Conservation (phyloP, 1,140 invertebrate species). For the Aricia agestis region DNA sequence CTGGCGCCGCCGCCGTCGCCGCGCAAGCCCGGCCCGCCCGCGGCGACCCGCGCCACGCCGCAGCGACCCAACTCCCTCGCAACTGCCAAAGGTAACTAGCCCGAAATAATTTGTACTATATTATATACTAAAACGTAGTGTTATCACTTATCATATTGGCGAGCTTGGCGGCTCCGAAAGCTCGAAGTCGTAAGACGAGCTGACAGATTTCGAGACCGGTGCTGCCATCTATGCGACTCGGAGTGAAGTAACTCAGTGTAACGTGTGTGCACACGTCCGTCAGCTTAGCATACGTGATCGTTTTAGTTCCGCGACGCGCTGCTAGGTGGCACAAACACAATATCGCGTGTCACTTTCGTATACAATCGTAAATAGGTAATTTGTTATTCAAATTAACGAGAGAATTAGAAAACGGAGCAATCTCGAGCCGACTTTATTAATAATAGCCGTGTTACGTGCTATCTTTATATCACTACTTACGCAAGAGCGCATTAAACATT, state of each 20-base stretch:
- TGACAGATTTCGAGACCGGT: background rate
- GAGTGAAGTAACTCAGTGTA: background rate
- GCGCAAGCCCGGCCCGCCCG: conserved; percentile 49
- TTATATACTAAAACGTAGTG: too few relatives aligned
- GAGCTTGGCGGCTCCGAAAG: background rate
- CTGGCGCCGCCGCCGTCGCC: conserved; percentile 58
- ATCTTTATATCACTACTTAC: background rate
- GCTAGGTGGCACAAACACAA: background rate
- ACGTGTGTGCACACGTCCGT: background rate
- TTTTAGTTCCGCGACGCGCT: background rate
- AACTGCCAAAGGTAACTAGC: conserved; percentile 64
- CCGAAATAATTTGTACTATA: background rate
- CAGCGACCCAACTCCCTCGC: conserved; percentile 61
- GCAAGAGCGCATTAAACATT: too few relatives aligned
- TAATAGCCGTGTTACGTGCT: background rate
- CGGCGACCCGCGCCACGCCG: conserved; percentile 42
- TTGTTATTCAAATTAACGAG: background rate
- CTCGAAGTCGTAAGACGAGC: background rate
- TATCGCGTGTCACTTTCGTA: background rate
- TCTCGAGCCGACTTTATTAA: background rate
- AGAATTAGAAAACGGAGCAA: background rate
- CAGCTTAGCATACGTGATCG: background rate
- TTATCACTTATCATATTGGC: too few relatives aligned
- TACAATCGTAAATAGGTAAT: background rate
- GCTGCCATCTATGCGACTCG: background rate